Evolutionary conservation across 2,113 vertebrate species (phyloP).

Genomic region (Thamnophis sirtalis): DNA sequence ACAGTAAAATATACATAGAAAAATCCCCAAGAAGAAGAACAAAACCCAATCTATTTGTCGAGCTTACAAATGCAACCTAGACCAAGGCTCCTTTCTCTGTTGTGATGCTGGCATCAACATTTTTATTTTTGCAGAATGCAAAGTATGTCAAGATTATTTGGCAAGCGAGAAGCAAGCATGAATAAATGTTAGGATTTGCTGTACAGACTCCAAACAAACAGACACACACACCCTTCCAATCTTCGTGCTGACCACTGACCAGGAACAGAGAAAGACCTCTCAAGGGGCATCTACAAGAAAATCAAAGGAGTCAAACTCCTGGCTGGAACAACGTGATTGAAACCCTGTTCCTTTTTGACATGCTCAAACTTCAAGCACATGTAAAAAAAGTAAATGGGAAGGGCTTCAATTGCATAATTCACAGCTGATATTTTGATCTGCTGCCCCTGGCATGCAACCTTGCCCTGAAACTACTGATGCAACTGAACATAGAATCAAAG

Average conservation of each 20-base stretch:
- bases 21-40: constrained; percentile 63
- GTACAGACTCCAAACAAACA: not conserved
- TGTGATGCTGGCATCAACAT: constrained; percentile 26
- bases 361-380: not conserved
- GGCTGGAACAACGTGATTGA: not conserved
- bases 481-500: constrained; percentile 26
- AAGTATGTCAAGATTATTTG: constrained; percentile 7
- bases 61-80: constrained; percentile 48
- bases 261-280: not conserved
- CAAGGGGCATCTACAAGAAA: not conserved
- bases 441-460: not conserved
- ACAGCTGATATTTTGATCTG: not conserved
- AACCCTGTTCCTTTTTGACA: not conserved
- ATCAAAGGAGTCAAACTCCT: not conserved
- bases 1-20: constrained; percentile 88
- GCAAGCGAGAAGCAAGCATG: constrained; percentile 16
- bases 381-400: not conserved
- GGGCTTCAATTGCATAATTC: not conserved
- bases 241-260: not conserved
- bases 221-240: not conserved
- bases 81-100: constrained; percentile 37
- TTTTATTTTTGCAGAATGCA: constrained; percentile 16
- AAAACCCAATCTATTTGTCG: constrained; percentile 55
- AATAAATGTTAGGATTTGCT: constrained; percentile 31
- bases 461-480: not conserved